Evolutionary conservation across 2,797 vertebrate genomes (phyloP), one percentile per base, ranked within the genome.

Genomic region (Acipenser ruthenus): DNA sequence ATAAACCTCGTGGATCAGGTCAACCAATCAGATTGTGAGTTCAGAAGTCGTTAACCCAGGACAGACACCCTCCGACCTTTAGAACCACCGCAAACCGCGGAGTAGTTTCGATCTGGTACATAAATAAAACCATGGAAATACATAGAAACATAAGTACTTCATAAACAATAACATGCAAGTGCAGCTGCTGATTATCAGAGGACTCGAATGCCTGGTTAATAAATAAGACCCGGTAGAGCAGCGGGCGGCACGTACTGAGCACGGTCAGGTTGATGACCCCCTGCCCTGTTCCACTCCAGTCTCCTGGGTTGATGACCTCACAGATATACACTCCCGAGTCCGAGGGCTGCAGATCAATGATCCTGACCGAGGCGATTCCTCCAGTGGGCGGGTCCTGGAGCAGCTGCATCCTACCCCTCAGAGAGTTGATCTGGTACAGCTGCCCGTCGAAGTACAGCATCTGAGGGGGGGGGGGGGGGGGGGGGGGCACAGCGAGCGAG

Each of bases 271-370:
- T 82, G 66, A 89, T 74, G 12, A 81, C 13, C 59, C 86, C 87
- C 60, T 77, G 67, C 2, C 84, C 79, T 1, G 82, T 85, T 63
- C 79, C 82, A 47, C 77, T 70, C 76, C 88, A 89, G 67, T 90
- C 83, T 0, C 80, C 82, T 0, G 87, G 87, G 68, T 89, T 88
- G 60, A 87, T 89, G 62, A 91, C 76, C 0, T 84, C 78, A 60
- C 88, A 91, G 66, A 84, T 69, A 67, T 89, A 90, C 48, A 80
- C 78, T 50, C 86, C 89, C 0, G 82, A 80, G 50, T 91, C 86
- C 0, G 82, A 85, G 6, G 81, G 52, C 1, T 15, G 67, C 2
- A 84, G 68, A 1, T 72, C 72, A 3, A 62, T 67, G 69, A 90
- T 72, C 62, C 62, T 77, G 65, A 90, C 69, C n/a, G 87, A 84